Base-by-base conservation (phyloP, 2,797 vertebrate species). In the Neosalanx taihuensis region DNA sequence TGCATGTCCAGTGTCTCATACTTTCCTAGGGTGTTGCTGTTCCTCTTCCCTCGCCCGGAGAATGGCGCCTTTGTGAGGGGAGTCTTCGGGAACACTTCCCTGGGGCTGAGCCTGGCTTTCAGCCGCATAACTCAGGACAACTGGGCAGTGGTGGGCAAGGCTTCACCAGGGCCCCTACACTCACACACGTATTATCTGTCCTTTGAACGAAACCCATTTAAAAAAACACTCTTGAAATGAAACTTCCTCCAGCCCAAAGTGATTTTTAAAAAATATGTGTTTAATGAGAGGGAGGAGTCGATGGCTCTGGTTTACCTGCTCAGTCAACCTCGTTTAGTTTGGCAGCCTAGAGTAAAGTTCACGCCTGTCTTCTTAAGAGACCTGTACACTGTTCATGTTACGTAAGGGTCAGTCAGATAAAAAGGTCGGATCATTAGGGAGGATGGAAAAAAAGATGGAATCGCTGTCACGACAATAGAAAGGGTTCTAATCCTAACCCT, bases 51-150 rank as follows among this genome's bases (percentile, higher is more conserved):
- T 66, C 29, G 9, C 71, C 71, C 41, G 4, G 69, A 90, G 87
- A 93, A 93, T 87, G 84, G 86, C 2, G 76, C 78, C 84, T 91
- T 92, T 92, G 89, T 91, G 74, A 82, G 72, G 2, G 3, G 51
- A 61, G 83, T 69, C 71, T 75, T 81, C 77, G 77, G 76, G 1
- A 72, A 72, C 79, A 70, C 79, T 79, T 73, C 76, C 72, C 71
- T 41, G 62, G 79, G 74, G 76, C 81, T 76, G 64, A 0, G 76
- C 72, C 79, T 57, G 33, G 72, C 78, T 80, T 78, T 81, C 78
- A 81, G 69, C 56, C 69, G 74, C 59, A 83, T 80, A 49, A 83
- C 78, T 80, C 76, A 75, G 83, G 75, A 64, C 65, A 5, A 72
- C 65, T 23, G 46, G 12, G 46, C 75, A 74, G n/a, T 20, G 69